phyloP scores from a whole-genome alignment of 2,113 vertebrate species.

The Nothocercus julius region DNA sequence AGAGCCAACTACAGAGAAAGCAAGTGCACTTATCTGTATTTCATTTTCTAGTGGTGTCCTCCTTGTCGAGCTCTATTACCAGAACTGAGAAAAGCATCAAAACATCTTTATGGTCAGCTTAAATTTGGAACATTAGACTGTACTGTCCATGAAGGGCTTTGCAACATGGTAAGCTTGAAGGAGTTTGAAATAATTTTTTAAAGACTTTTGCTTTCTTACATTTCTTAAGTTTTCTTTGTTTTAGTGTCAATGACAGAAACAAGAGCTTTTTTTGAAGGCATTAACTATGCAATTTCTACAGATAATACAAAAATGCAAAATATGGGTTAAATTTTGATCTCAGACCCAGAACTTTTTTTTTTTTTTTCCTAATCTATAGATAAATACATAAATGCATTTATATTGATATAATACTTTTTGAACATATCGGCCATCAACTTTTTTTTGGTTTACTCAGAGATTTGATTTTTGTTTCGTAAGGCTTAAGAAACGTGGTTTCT shows the following conservation, averaged over 20 bases:
- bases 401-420: background rate
- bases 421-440: background rate
- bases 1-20: background rate
- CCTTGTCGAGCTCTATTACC: conserved; percentile 93
- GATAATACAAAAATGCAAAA: background rate
- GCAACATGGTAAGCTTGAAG: conserved; percentile 85
- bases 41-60: conserved; percentile 91
- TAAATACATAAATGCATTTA: background rate
- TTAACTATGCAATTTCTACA: background rate
- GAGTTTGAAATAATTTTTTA: background rate
- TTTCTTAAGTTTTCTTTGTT: background rate
- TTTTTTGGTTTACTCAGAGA: background rate
- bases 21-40: background rate
- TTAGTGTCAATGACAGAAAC: background rate
- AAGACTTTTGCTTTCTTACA: background rate
- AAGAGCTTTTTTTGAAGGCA: background rate
- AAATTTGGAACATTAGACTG: conserved; percentile 96
- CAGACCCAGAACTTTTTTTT: background rate
- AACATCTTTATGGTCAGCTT: conserved; percentile 90
- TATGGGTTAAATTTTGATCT: background rate
- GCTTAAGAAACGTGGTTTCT: background rate
- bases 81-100: conserved; percentile 94
- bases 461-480: background rate
- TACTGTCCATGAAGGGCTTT: conserved; percentile 91
- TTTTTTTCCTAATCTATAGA: background rate